Evolutionary conservation across 1,140 invertebrate species (phyloP), one percentile per base, ranked within the genome.

Genomic region (Ceratina calcarata): DNA sequence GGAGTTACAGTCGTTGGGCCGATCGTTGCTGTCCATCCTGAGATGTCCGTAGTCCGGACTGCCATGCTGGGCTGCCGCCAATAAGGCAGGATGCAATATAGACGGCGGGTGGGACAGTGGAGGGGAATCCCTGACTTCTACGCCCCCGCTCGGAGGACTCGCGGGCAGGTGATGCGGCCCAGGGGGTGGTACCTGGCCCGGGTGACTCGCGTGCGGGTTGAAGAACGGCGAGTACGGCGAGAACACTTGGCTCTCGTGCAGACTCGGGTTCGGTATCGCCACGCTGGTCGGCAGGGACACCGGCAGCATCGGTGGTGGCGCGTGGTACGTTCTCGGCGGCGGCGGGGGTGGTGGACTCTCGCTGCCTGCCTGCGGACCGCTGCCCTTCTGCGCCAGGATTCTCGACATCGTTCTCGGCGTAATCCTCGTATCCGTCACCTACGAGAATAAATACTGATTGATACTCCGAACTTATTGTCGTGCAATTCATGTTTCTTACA

Each of bases 171-270:
- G 94, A 90, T 86, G 94, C 83, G 93, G 92, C 85, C 93, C 94
- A 78, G 91, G 87, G 37, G 93, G 90, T 87, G 92, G 92, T 66
- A 93, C 91, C 84, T 93, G 92, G 66, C 92, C 91, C 64, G 91
- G 87, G 84, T 92, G 92, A 84, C 89, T 92, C 78, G 84, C 93
- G 85, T 95, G 95, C 68, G 94, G 94, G 85, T 94, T 94, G 93
- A 97, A 97, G 93, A 98, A 97, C 78, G 97, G 96, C 89, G 96
- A 97, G 93, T 97, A 97, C 76, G 97, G 97, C 77, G 97, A 97
- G 92, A 98, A 98, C 86, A 99, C 96, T 93, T 98, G 97, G 81
- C 97, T 98, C 93, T 99, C 98, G 94, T 98, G 97, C 82, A 99
- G 94, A 88, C 97, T 97, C 60, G 98, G 98, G 93, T 99, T 99